Evolutionary conservation across 2,797 vertebrate species (phyloP).

Genomic region (Hybognathus amarus): DNA sequence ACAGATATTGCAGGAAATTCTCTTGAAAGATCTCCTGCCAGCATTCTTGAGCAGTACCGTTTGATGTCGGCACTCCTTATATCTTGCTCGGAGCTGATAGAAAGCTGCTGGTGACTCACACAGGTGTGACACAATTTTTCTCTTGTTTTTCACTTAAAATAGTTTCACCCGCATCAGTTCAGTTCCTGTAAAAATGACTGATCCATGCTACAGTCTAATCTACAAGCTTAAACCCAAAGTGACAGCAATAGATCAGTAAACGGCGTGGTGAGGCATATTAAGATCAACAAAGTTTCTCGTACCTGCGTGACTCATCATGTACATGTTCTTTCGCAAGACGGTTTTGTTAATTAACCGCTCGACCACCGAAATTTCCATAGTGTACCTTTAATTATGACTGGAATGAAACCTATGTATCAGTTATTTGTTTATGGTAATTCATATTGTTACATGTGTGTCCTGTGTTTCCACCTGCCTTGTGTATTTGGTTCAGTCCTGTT

Average conservation of each 20-base stretch:
- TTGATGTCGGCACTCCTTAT: background rate
- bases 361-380: too few species aligned
- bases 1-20: background rate
- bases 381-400: too few species aligned
- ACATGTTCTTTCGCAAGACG: too few species aligned
- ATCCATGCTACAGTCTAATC: background rate
- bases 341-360: too few species aligned
- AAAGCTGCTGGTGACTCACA: slow-evolving; percentile 9
- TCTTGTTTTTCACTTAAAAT: background rate
- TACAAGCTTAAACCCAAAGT: background rate
- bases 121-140: background rate
- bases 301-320: background rate
- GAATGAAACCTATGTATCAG: background rate
- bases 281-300: background rate
- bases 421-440: background rate
- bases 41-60: background rate
- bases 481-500: too few species aligned
- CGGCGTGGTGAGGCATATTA: background rate
- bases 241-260: background rate
- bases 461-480: too few species aligned
- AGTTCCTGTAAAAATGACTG: background rate
- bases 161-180: background rate
- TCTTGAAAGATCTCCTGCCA: slow-evolving; percentile 1
- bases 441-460: too few species aligned
- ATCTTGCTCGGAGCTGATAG: background rate